Percentiles rank a stretch among this genome's conserved stretches.
These are phyloP conservation scores for Dendropsophus ebraccatus DNA, from an alignment of 2,113 vertebrate species.

Conservation along the genomic window DNA sequence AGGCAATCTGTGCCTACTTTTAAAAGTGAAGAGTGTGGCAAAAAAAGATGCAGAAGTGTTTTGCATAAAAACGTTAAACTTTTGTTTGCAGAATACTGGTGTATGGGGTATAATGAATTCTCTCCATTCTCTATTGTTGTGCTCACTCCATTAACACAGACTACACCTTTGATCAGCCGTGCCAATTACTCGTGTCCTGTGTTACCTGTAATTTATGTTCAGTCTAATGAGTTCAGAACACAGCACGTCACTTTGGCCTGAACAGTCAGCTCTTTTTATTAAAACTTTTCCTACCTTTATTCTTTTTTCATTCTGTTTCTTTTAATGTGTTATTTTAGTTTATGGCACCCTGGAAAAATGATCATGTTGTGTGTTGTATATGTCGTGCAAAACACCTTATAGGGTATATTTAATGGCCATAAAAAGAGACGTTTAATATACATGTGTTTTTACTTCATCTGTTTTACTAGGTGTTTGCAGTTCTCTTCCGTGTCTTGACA, in stretches of 20 bases:
- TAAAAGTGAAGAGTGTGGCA: no score
- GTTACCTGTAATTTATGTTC: background rate
- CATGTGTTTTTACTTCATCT: slow-evolving; percentile 55
- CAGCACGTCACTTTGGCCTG: background rate
- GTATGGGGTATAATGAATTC: background rate
- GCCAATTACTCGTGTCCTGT: slow-evolving; percentile 38
- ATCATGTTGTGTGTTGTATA: slow-evolving; percentile 17
- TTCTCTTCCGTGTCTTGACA: slow-evolving; percentile 56
- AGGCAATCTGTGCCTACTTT: no score
- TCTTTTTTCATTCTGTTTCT: background rate
- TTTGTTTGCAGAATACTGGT: no score
- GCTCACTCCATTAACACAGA: background rate
- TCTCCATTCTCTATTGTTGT: background rate
- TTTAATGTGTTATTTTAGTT: slow-evolving; percentile 43
- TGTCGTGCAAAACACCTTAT: slow-evolving; percentile 28
- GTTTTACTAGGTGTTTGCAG: slow-evolving; percentile 58
- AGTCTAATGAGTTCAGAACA: slow-evolving; percentile 1
- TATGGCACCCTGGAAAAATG: slow-evolving; percentile 46
- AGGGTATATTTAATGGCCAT: slow-evolving; percentile 33
- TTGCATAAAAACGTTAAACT: no score
- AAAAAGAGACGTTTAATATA: slow-evolving; percentile 45
- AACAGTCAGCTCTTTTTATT: background rate
- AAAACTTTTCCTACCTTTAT: background rate
- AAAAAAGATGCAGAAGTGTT: no score
- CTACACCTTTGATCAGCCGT: background rate